phyloP scores from a whole-genome alignment of 2,113 vertebrate species.

The Pteruthius melanotis region DNA sequence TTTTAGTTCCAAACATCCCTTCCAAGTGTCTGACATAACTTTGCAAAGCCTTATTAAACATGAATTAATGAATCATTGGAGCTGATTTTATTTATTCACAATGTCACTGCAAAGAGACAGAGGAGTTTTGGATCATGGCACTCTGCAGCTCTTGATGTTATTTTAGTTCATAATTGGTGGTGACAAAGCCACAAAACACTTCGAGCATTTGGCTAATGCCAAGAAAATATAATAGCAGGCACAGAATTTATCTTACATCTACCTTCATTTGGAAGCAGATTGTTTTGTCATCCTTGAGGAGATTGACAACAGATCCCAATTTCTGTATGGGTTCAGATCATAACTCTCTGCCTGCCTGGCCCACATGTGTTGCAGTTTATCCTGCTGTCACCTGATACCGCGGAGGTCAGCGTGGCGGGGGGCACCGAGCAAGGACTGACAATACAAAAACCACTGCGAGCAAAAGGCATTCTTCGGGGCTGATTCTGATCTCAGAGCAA shows the following conservation, averaged over 20 bases:
- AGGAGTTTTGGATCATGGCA: background rate
- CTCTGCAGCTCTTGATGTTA: background rate
- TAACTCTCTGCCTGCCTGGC: background rate
- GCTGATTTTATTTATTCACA: constrained; percentile 35
- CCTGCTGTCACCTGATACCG: constrained; percentile 16
- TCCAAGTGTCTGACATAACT: background rate
- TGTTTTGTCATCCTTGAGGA: background rate
- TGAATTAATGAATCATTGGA: constrained; percentile 12
- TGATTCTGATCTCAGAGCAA: constrained; percentile 56
- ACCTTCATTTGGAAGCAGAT: constrained; percentile 25
- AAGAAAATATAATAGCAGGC: constrained; percentile 25
- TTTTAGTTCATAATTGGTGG: constrained; percentile 36
- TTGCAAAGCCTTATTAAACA: background rate
- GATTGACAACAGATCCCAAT: background rate
- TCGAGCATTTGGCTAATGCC: background rate
- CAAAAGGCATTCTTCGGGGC: constrained; percentile 19
- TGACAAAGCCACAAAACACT: constrained; percentile 33
- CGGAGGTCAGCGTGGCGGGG: background rate
- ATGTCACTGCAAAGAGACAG: background rate
- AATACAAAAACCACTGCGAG: constrained; percentile 22
- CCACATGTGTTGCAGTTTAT: constrained; percentile 63
- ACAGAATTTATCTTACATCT: constrained; percentile 1
- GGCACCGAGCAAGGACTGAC: constrained; percentile 22
- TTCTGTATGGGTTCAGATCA: background rate
- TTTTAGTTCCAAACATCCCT: background rate